Percentiles rank a stretch among this genome's conserved stretches.
phyloP scores from a whole-genome alignment of 2,113 vertebrate genomes.

The Coracopsis vasa region DNA sequence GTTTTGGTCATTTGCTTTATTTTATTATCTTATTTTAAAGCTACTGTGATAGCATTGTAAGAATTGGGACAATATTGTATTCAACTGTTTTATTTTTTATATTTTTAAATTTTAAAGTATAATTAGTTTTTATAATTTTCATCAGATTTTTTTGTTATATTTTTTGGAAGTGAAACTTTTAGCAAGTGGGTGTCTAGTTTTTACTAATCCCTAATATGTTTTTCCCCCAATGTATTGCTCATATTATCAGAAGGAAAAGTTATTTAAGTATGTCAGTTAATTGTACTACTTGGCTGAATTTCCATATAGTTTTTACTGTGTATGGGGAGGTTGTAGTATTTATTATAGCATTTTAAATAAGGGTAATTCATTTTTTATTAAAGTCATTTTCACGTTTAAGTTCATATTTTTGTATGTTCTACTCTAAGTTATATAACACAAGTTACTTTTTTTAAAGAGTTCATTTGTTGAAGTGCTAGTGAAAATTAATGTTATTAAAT shows the following conservation, averaged over 20 bases:
- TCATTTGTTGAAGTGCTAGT: constrained; percentile 99
- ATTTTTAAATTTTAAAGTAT: constrained; percentile 99
- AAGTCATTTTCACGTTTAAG: constrained; percentile 99
- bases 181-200: constrained; percentile 98
- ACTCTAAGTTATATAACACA: constrained; percentile 97
- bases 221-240: constrained; percentile 97
- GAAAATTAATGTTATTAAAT: constrained; percentile 99
- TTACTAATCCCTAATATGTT: constrained; percentile 99
- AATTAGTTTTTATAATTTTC: constrained; percentile 99
- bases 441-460: constrained; percentile 98
- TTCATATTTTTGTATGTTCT: constrained; percentile 99
- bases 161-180: constrained; percentile 98
- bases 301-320: constrained; percentile 99
- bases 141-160: constrained; percentile 99
- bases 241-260: constrained; percentile 98
- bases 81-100: constrained; percentile 99
- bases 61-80: constrained; percentile 99
- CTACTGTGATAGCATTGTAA: constrained; percentile 99
- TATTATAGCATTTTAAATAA: constrained; percentile 99
- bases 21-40: constrained; percentile 99
- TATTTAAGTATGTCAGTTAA: constrained; percentile 99
- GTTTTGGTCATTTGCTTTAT: constrained; percentile 99
- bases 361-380: constrained; percentile 99
- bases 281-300: constrained; percentile 99
- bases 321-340: constrained; percentile 99